Conservation (phyloP, 2,113 vertebrate species). For the Bufo gargarizans region DNA sequence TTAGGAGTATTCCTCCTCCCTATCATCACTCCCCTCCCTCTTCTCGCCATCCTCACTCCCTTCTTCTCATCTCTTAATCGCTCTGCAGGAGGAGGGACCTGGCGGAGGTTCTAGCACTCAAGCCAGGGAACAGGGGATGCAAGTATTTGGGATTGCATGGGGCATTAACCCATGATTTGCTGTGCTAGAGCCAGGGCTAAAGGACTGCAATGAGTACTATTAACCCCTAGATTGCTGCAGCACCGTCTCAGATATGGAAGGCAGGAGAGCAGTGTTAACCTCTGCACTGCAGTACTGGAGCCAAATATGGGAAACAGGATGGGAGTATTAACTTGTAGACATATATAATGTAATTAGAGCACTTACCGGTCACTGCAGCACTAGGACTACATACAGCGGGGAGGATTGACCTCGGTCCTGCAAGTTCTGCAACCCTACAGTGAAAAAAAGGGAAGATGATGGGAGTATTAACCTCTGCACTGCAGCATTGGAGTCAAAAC, state of each 20-base stretch:
- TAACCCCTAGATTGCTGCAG: constrained; percentile 10
- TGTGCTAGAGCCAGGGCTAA: neutral
- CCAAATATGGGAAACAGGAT: neutral
- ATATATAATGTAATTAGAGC: neutral
- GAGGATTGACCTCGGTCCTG: neutral
- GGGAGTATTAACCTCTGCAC: neutral
- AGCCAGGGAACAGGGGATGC: neutral
- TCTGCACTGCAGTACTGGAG: constrained; percentile 16
- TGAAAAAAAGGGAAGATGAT: neutral
- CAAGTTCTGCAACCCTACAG: constrained; percentile 16
- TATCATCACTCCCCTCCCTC: constrained; percentile 58
- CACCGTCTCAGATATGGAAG: neutral
- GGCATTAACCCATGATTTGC: constrained; percentile 32
- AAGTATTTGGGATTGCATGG: constrained; percentile 4
- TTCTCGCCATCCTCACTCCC: constrained; percentile 61
- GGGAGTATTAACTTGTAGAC: neutral
- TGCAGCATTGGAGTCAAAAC: neutral
- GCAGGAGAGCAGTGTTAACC: neutral
- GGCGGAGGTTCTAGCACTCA: constrained; percentile 27
- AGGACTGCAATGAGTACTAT: neutral
- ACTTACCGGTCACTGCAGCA: neutral
- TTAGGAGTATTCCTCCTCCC: constrained; percentile 60
- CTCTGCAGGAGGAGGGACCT: constrained; percentile 56
- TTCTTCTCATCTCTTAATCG: constrained; percentile 49
- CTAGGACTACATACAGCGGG: neutral